phyloP scores from a whole-genome alignment of 1,140 invertebrate genomes.

The Homalodisca vitripennis region DNA sequence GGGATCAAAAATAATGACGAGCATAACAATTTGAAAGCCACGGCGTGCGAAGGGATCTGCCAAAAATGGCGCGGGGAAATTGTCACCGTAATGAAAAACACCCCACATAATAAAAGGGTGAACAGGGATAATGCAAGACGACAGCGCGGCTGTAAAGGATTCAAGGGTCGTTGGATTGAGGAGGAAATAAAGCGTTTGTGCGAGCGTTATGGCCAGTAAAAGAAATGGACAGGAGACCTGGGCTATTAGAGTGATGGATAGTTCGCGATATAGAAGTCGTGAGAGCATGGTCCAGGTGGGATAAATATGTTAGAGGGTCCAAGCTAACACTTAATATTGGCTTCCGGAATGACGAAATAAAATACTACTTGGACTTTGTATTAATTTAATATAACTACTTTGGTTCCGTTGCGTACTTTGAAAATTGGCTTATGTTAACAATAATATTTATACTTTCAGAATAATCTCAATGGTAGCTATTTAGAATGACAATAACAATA shows the following conservation, averaged over 20 bases:
- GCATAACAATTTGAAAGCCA: slow-evolving; percentile 14
- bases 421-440: no score
- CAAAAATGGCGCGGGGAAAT: not conserved
- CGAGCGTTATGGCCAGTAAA: not conserved
- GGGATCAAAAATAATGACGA: slow-evolving; percentile 13
- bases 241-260: slow-evolving; percentile 14
- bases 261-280: no score
- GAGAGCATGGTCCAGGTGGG: slow-evolving; percentile 16
- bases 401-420: no score
- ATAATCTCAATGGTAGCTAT: no score
- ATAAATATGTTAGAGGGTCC: slow-evolving; percentile 5
- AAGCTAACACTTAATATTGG: no score
- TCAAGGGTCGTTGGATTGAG: slow-evolving; percentile 1
- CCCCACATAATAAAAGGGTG: slow-evolving; percentile 9
- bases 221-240: not conserved
- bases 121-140: not conserved
- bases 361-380: no score
- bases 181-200: not conserved
- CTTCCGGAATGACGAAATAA: no score
- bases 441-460: no score
- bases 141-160: slow-evolving; percentile 1
- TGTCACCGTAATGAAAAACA: slow-evolving; percentile 21
- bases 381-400: no score
- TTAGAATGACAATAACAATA: no score
- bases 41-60: not conserved